These are phyloP conservation scores for Sminthurinus signatus DNA, from an alignment of 1,140 invertebrate species.

Conservation along the genomic window DNA sequence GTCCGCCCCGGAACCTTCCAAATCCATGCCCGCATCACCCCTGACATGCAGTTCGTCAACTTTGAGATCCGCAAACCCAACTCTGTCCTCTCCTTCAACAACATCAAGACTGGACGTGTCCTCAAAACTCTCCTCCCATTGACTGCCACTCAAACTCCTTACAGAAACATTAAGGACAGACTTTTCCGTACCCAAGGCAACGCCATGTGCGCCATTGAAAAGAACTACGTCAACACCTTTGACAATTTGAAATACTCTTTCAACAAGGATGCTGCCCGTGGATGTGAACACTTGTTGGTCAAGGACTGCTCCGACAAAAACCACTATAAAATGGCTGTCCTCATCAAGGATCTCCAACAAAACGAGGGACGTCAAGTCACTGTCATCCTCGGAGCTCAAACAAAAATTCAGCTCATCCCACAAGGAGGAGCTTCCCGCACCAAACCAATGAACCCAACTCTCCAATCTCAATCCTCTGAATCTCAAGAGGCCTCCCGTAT, in stretches of 20 bases:
- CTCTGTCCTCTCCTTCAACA: conserved; percentile 16
- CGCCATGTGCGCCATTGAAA: conserved; percentile 18
- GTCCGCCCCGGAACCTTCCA: conserved; percentile 1
- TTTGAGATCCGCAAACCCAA: conserved; percentile 19
- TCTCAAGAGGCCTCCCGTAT: background rate
- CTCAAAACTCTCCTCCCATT: conserved; percentile 24
- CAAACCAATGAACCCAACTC: conserved; percentile 2
- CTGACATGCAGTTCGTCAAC: conserved; percentile 28
- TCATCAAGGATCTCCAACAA: conserved; percentile 19
- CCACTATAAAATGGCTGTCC: background rate
- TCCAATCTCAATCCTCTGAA: background rate
- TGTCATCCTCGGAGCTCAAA: conserved; percentile 26
- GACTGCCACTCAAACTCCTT: conserved; percentile 22
- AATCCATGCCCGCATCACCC: conserved; percentile 14
- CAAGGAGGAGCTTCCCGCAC: background rate
- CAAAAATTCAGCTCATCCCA: conserved; percentile 28
- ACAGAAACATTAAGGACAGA: conserved; percentile 19
- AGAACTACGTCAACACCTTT: conserved; percentile 21
- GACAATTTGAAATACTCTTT: conserved; percentile 21
- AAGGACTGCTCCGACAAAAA: conserved; percentile 35
- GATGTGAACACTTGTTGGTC: conserved; percentile 30
- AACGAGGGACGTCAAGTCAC: conserved; percentile 10
- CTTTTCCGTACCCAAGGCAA: conserved; percentile 15
- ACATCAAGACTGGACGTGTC: conserved; percentile 16
- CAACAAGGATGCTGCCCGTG: conserved; percentile 11